Base-by-base conservation (phyloP, 2,113 vertebrate species). In the Toxotes jaculatrix region DNA sequence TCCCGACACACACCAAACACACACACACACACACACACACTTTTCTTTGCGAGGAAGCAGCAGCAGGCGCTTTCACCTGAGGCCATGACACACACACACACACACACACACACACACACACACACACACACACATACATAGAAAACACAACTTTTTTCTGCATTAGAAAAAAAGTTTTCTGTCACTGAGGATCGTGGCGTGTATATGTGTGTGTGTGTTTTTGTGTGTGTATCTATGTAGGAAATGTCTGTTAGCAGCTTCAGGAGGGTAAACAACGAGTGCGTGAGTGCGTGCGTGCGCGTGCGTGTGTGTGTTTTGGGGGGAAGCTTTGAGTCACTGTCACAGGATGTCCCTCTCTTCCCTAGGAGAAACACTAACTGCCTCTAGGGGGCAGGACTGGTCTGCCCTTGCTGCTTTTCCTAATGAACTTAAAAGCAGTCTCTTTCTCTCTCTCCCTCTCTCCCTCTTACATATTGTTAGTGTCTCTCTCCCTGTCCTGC, bases 261-360 rank as follows among this genome's bases (percentile, higher is more conserved):
- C 4, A 70, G 80, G 87, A 16, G 45, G 38, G 66, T 82, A 82
- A 86, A 74, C 62, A 75, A 63, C 40, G 60, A 77, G 57, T 72
- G 73, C 59, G 64, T 75, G 68, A 40, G 72, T 71, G 38, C 21
- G 62, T 75, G 60, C 23, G 53, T 51, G 66, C 51, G 63, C 71
- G 63, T 74, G 66, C 72, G 70, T 69, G 66, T 65, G 43, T 57
- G 65, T 36, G 23, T 67, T 80, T 74, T 34, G 49, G 34, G 63
- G 72, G 77, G 80, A 78, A 93, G 96, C 93, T 94, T 93, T 95
- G 97, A 96, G 96, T 96, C 96, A 96, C 94, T 87, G 81, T 90
- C 80, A 83, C 86, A 97, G 96, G 96, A 98, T 96, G 96, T 96
- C 96, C 96, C 97, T 77, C 96, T 88, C 96, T 96, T 97, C 96